Evolutionary conservation across 2,888 invertebrate genomes (phyloP).

Genomic region (Spatulosminthurus flaviceps): DNA sequence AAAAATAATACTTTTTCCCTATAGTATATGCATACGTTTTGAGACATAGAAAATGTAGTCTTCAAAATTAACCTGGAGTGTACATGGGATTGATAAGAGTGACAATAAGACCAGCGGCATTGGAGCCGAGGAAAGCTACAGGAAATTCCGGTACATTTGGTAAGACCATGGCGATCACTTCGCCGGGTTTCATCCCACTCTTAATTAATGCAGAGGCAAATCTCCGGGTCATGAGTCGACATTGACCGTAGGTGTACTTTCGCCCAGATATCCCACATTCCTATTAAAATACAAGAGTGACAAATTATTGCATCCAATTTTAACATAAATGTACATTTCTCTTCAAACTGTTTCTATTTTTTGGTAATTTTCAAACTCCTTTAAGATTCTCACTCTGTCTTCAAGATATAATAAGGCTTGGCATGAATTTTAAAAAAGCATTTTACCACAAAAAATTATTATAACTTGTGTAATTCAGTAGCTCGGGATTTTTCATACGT

Average conservation of each 20-base stretch:
- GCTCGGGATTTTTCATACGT: too few relatives aligned
- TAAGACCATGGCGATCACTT: slow-evolving; percentile 61
- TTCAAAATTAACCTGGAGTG: slow-evolving; percentile 51
- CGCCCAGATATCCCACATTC: slow-evolving; percentile 55
- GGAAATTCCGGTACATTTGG: slow-evolving; percentile 64
- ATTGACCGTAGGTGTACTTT: slow-evolving; percentile 54
- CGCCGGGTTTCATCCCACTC: slow-evolving; percentile 51
- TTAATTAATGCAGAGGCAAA: slow-evolving; percentile 60
- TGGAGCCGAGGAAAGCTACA: slow-evolving; percentile 59
- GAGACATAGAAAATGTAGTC: background rate
- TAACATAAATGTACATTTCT: too few relatives aligned
- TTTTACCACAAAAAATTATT: too few relatives aligned
- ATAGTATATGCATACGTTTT: background rate
- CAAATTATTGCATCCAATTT: too few relatives aligned
- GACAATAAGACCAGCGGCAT: slow-evolving; percentile 60
- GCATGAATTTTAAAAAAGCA: too few relatives aligned
- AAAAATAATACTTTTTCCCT: too few relatives aligned
- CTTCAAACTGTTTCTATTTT: too few relatives aligned
- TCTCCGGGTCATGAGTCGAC: slow-evolving; percentile 54
- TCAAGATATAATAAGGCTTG: too few relatives aligned
- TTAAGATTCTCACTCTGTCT: too few relatives aligned
- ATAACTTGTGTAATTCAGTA: too few relatives aligned
- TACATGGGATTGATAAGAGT: slow-evolving; percentile 64
- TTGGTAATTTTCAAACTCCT: too few relatives aligned
- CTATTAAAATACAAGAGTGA: too few relatives aligned